Percentiles rank a stretch among this genome's conserved stretches.
Conservation (phyloP, 2,797 vertebrate genomes). For the Lycodopsis pacificus region DNA sequence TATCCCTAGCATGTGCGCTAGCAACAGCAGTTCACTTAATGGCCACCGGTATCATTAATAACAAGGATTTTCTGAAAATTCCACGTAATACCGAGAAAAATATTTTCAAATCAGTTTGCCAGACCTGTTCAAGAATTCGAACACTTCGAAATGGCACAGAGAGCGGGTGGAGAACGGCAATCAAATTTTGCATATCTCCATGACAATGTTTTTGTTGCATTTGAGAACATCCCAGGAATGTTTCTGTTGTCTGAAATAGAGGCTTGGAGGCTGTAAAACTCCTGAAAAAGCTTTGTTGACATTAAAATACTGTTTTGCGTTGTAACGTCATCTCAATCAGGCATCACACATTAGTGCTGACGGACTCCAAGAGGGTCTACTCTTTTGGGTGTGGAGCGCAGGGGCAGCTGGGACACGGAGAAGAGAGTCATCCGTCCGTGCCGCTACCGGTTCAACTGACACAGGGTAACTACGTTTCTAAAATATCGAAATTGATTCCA, state of each 20-base stretch:
- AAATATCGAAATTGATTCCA: not conserved
- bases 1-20: too few species aligned
- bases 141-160: not conserved
- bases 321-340: slow-evolving; percentile 62
- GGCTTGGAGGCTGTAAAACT: not conserved
- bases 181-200: not conserved
- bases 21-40: not conserved
- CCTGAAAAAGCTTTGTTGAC: not conserved
- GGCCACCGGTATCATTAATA: not conserved
- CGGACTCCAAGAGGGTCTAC: slow-evolving; percentile 80
- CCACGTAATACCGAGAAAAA: not conserved
- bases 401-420: slow-evolving; percentile 80
- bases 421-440: slow-evolving; percentile 69
- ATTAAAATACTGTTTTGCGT: slow-evolving; percentile 11
- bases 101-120: not conserved
- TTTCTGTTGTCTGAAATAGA: too few species aligned
- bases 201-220: not conserved
- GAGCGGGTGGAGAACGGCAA: not conserved
- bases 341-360: slow-evolving; percentile 84
- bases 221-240: not conserved
- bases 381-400: slow-evolving; percentile 84
- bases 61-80: not conserved
- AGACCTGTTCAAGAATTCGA: not conserved
- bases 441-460: slow-evolving; percentile 81
- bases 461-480: slow-evolving; percentile 46